These are phyloP conservation scores for Paralichthys olivaceus DNA, from an alignment of 2,113 vertebrate species.

Conservation along the genomic window DNA sequence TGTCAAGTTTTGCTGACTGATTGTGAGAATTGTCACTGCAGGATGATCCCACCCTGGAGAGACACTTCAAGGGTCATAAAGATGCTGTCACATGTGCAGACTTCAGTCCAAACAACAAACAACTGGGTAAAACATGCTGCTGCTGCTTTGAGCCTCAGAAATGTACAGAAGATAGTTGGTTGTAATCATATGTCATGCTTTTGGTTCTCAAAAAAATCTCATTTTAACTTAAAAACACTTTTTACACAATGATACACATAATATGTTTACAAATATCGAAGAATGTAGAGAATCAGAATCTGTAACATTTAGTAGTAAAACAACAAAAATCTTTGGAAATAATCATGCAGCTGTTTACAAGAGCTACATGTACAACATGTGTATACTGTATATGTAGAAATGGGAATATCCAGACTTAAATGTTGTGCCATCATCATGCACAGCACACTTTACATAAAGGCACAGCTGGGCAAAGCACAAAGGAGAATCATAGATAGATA, in stretches of 20 bases:
- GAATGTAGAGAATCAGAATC: neutral
- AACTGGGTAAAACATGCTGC: slow-evolving; percentile 75
- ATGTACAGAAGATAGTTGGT: neutral
- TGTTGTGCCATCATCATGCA: too few species aligned
- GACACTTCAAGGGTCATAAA: slow-evolving; percentile 82
- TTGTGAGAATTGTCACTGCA: slow-evolving; percentile 36
- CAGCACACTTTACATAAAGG: too few species aligned
- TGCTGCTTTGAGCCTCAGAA: neutral
- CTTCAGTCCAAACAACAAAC: slow-evolving; percentile 81
- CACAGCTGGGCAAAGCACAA: too few species aligned
- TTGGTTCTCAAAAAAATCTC: neutral
- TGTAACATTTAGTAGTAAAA: neutral
- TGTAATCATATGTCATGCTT: neutral
- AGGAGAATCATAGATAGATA: too few species aligned
- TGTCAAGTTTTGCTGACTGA: neutral
- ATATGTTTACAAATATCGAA: too few species aligned
- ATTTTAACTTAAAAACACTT: neutral
- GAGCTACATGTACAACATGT: neutral
- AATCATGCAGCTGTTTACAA: neutral
- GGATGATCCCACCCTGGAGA: slow-evolving; percentile 82
- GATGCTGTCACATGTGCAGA: slow-evolving; percentile 80
- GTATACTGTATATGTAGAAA: neutral
- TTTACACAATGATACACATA: neutral
- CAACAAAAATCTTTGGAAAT: neutral
- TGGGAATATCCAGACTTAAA: too few species aligned